Base-by-base conservation (phyloP, 1,140 invertebrate species). In the Aradophagus sp. region DNA sequence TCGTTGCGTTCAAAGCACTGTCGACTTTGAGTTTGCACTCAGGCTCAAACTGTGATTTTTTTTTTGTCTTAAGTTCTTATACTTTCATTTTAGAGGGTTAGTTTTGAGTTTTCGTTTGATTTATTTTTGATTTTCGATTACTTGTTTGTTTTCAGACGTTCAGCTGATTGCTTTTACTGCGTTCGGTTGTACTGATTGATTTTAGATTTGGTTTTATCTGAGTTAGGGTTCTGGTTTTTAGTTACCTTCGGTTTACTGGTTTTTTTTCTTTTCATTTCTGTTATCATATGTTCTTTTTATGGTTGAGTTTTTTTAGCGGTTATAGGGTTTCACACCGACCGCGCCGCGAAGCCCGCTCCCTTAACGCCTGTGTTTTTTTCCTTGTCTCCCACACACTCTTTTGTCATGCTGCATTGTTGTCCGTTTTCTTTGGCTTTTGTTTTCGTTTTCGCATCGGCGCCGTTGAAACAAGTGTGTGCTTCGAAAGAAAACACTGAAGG, bases 301-400 rank as follows among this genome's bases (percentile, higher is more conserved):
- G 39, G 10, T 56, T 50, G 23, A 67, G 31, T 59, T 32, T 2
- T 53, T 76, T 62, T 68, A 74, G 77, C 82, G 82, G 82, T 84
- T 78, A 53, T 71, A 80, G 80, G 80, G 78, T 85, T 84, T 84
- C 80, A 82, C 34, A 66, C 74, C 79, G 72, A 80, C 78, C 77
- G 44, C 69, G 81, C 82, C 79, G 15, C 79, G 73, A 76, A 76
- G 76, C 80, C 78, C 75, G 81, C 82, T 83, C 80, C 78, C 74
- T 72, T 58, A 2, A 27, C 36, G 1, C 31, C 7, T 52, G 63
- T 58, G 45, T 32, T 67, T 67, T 67, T 45, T 58, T 52, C 32
- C 31, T 20, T 12, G 10, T 38, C 5, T 8, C 31, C 15, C 45
- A 39, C 38, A 41, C 16, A 11, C 29, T 16, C 23, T n/a, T 14